Percentiles rank a stretch among this genome's conserved stretches.
Conservation (phyloP, 2,888 invertebrate species). For the Eucriotettix oculatus region DNA sequence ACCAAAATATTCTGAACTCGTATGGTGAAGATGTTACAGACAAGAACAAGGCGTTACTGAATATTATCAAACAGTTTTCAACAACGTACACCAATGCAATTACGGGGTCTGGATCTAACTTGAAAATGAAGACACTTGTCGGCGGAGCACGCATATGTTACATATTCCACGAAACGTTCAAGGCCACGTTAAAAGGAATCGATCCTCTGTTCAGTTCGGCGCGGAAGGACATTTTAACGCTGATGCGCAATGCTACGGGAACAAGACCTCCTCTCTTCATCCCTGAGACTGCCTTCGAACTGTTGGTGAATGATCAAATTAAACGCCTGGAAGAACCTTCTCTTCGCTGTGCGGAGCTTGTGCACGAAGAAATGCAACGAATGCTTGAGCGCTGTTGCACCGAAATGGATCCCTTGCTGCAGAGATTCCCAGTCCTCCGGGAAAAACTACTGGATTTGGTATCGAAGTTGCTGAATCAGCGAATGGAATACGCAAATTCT, state of each 20-base stretch:
- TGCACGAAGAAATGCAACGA: conserved; percentile 45
- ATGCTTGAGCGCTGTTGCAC: conserved; percentile 46
- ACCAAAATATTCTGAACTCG: conserved; percentile 85
- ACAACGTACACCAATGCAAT: conserved; percentile 96
- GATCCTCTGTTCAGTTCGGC: conserved; percentile 40
- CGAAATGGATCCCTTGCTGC: conserved; percentile 38
- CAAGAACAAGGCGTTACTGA: conserved; percentile 88
- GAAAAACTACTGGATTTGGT: conserved; percentile 45
- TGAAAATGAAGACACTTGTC: conserved; percentile 87
- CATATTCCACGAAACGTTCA: conserved; percentile 49
- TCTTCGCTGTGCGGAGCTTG: conserved; percentile 41
- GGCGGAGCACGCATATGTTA: conserved; percentile 46
- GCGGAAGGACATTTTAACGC: conserved; percentile 40
- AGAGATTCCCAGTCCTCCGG: conserved; percentile 42
- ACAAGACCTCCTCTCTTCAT: conserved; percentile 26
- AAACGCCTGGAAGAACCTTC: conserved; percentile 41
- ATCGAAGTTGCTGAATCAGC: conserved; percentile 33
- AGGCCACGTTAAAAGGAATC: conserved; percentile 35
- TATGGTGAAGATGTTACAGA: conserved; percentile 96
- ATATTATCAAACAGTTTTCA: conserved; percentile 98
- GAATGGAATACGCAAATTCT: conserved; percentile 40
- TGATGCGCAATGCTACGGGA: conserved; percentile 45
- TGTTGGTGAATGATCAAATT: conserved; percentile 46
- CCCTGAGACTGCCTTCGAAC: conserved; percentile 40
- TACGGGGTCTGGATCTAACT: conserved; percentile 93